These are phyloP conservation scores for Lipophrys pholis DNA, from an alignment of 2,113 vertebrate genomes.

Conservation along the genomic window DNA sequence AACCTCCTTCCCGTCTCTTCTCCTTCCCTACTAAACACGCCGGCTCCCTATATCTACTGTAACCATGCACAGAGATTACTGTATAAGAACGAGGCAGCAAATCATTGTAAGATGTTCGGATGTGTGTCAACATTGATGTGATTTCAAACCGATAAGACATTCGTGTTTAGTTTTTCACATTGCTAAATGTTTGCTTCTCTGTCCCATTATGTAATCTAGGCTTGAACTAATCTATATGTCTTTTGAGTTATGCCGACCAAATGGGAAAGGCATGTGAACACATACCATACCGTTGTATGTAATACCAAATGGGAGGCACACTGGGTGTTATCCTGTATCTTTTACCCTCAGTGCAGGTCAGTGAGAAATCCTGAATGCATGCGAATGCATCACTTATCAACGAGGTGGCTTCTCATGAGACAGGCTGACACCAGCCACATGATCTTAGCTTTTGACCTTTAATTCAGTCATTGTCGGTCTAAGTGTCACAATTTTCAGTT, in stretches of 20 bases:
- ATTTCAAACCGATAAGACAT: constrained; percentile 55
- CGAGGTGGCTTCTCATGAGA: neutral
- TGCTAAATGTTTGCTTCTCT: constrained; percentile 43
- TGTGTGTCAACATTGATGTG: constrained; percentile 6
- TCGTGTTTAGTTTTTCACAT: constrained; percentile 29
- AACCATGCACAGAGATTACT: constrained; percentile 63
- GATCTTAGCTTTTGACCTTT: neutral
- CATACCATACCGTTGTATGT: constrained; percentile 9
- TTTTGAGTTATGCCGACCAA: constrained; percentile 35
- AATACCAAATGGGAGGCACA: neutral
- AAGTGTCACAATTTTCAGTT: too few species aligned
- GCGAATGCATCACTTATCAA: neutral
- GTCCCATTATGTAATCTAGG: constrained; percentile 46
- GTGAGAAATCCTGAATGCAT: neutral
- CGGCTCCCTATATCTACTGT: constrained; percentile 66
- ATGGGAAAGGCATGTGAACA: constrained; percentile 40
- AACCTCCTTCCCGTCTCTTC: constrained; percentile 81
- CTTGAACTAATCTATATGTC: constrained; percentile 35
- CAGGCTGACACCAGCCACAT: neutral
- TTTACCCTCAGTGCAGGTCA: neutral
- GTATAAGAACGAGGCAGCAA: constrained; percentile 59
- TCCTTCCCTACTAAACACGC: constrained; percentile 70
- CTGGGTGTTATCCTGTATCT: neutral
- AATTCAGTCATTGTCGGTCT: neutral
- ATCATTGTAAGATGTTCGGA: constrained; percentile 73